Base-by-base conservation (phyloP, 2,113 vertebrate genomes). In the Ellobius talpinus region DNA sequence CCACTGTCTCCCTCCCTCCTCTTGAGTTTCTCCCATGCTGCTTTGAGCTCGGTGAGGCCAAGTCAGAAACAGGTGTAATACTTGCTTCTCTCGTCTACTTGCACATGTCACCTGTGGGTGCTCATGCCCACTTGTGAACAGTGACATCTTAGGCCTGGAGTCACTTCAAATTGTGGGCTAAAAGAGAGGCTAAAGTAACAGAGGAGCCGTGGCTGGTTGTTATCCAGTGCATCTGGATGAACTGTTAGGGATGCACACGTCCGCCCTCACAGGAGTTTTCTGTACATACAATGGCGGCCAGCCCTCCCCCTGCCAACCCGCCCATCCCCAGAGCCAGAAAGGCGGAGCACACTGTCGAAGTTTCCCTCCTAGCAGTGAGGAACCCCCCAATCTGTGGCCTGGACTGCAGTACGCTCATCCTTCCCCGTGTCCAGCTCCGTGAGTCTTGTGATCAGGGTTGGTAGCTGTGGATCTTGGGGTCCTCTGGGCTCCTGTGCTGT, bases 21-120 rank as follows among this genome's bases (percentile, higher is more conserved):
- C 89, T 90, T 95, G 81, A 90, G 52, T 95, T 96, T 95, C 58
- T 93, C 63, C 92, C 94, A 68, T 84, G 76, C 61, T 92, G 90
- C 23, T 90, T 97, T 95, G 94, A 95, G 81, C 70, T 94, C 94
- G 58, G 16, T 94, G 63, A 89, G 90, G 73, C 84, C n/a, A 93
- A 92, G 61, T 88, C 39, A 87, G 86, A 95, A 63, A 96, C 97
- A 84, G 70, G 16, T 70, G 11, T 31, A 52, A 36, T 89, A 29
- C 90, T 33, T 73, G 52, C 7, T 47, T 96, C 31, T 87, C 39
- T 76, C 2, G 0, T 78, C 63, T 61, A 24, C 91, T 77, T 61
- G 42, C 58, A 90, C 79, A 29, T 61, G 19, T 94, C 87, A 68
- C 82, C 50, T 61, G 0, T 85, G 87, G 52, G 84, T 50, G 82